Percentiles rank a stretch among this genome's conserved stretches.
These are phyloP conservation scores for Phainopepla nitens DNA, from an alignment of 2,113 vertebrate species.

Conservation along the genomic window DNA sequence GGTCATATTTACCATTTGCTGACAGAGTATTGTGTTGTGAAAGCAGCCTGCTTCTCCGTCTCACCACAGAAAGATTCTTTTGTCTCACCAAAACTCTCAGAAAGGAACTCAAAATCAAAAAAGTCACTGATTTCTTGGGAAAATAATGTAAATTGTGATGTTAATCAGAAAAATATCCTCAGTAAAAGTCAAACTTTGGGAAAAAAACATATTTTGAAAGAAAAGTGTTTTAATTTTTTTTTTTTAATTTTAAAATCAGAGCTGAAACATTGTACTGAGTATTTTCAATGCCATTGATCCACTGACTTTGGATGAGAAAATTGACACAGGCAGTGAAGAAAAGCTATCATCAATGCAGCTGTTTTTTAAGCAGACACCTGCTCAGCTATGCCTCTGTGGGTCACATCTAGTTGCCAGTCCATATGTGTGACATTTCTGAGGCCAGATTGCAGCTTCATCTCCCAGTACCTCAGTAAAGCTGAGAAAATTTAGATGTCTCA, in stretches of 20 bases:
- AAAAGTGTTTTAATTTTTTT: not conserved
- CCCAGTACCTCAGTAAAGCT: not conserved
- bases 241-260: constrained; percentile 13
- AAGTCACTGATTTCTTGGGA: constrained; percentile 22
- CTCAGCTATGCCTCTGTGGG: not conserved
- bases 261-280: not conserved
- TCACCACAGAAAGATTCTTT: constrained; percentile 14
- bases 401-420: constrained; percentile 10
- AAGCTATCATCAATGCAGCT: constrained; percentile 6
- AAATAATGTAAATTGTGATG: constrained; percentile 21
- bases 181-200: not conserved
- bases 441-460: constrained; percentile 12
- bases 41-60: constrained; percentile 29
- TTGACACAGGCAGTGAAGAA: not conserved
- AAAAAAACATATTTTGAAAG: constrained; percentile 24
- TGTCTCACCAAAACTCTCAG: not conserved
- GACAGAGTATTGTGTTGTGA: constrained; percentile 30
- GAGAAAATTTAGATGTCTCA: not conserved
- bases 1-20: constrained; percentile 47
- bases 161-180: constrained; percentile 9
- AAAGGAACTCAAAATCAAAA: constrained; percentile 30
- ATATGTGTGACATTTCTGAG: constrained; percentile 48
- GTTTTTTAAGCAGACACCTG: constrained; percentile 3
- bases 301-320: not conserved
- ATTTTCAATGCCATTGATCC: not conserved